Percentiles rank a stretch among this genome's conserved stretches.
These are phyloP conservation scores for Dissostichus mawsoni DNA, from an alignment of 2,113 vertebrate genomes.

Conservation along the genomic window DNA sequence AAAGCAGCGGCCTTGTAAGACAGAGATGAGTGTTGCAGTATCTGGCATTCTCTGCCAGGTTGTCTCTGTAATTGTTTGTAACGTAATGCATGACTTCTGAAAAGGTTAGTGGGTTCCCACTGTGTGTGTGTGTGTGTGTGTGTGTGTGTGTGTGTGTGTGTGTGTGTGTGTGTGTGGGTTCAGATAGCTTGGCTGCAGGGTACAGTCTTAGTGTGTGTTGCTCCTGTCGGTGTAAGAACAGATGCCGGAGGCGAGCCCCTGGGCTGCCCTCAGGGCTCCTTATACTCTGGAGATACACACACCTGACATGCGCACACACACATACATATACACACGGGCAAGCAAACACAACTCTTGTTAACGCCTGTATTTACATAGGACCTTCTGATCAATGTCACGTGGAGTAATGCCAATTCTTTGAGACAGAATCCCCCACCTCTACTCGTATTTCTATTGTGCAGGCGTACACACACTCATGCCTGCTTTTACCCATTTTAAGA, in stretches of 20 bases:
- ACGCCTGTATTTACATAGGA: conserved; percentile 70
- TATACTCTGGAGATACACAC: conserved; percentile 68
- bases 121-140: conserved; percentile 44
- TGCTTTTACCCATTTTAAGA: conserved; percentile 38
- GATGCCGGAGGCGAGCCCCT: conserved; percentile 77
- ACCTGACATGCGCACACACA: conserved; percentile 69
- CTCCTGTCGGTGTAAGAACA: conserved; percentile 83
- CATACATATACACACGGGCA: conserved; percentile 36
- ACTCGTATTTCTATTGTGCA: neutral
- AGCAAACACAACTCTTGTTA: conserved; percentile 48
- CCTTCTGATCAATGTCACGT: conserved; percentile 67
- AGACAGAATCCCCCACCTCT: conserved; percentile 1
- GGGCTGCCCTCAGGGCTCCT: conserved; percentile 81
- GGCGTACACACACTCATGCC: conserved; percentile 9
- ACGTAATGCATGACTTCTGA: conserved; percentile 61
- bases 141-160: conserved; percentile 35
- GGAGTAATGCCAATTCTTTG: conserved; percentile 47
- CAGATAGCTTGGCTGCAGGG: conserved; percentile 72
- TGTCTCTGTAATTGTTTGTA: conserved; percentile 67
- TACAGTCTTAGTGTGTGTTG: conserved; percentile 74
- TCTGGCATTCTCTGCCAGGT: conserved; percentile 49
- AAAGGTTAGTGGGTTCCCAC: conserved; percentile 60
- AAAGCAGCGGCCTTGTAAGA: conserved; percentile 60
- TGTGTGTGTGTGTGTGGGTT: conserved; percentile 47
- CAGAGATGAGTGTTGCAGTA: conserved; percentile 44